A percentile compares a stretch with the other conserved stretches of the same genome.
Conservation (phyloP, 2,888 invertebrate genomes). For the Aphidius colemani region DNA sequence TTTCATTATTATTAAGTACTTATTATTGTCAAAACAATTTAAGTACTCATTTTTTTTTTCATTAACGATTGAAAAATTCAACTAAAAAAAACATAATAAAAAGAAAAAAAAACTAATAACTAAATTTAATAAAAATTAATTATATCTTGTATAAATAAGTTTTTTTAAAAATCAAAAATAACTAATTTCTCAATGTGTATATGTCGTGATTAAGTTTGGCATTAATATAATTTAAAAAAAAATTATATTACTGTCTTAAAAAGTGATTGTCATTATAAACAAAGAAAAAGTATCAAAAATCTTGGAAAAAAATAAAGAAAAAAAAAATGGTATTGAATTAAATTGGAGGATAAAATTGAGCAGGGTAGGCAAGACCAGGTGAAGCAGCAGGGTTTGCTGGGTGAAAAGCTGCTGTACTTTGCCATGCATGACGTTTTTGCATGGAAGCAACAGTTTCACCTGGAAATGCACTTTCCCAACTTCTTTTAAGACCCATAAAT, state of each 20-base stretch:
- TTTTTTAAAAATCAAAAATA: neutral
- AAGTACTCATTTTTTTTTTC: conserved; percentile 6
- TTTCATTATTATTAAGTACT: conserved; percentile 1
- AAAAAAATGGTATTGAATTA: conserved; percentile 27
- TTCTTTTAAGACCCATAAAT: conserved; percentile 66
- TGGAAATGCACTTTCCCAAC: conserved; percentile 75
- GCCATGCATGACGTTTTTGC: conserved; percentile 54
- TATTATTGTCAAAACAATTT: conserved; percentile 9
- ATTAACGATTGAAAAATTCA: neutral
- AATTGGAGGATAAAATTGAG: conserved; percentile 63
- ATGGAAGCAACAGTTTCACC: conserved; percentile 53
- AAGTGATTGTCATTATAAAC: neutral
- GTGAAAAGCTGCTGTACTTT: conserved; percentile 55
- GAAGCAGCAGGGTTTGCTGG: conserved; percentile 43
- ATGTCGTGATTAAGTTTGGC: neutral
- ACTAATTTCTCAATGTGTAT: conserved; percentile 12
- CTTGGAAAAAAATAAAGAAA: neutral
- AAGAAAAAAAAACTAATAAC: no score
- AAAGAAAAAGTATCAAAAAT: neutral
- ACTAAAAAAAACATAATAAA: no score
- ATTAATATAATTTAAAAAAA: neutral
- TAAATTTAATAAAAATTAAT: no score
- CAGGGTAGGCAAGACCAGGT: conserved; percentile 63
- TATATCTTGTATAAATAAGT: neutral
- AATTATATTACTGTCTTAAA: neutral